Base-by-base conservation (phyloP, 2,113 vertebrate genomes). In the Zingel zingel region DNA sequence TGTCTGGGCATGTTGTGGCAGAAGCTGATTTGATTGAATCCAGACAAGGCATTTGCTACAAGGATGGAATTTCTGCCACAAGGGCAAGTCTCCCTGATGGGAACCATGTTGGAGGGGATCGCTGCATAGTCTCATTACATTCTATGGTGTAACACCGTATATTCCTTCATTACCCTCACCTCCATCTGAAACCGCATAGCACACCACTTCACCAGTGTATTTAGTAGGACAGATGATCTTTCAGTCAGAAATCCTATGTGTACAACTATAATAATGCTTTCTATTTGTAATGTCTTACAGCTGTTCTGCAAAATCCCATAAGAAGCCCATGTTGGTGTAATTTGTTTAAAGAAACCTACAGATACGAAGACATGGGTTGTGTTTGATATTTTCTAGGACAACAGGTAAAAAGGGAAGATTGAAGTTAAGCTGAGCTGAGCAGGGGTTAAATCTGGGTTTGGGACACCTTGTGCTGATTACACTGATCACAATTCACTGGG, bases 41-140 rank as follows among this genome's bases (percentile, higher is more conserved):
- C 94, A 96, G 94, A 91, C 77, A 51, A 91, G 87, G 76, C 69
- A 82, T 91, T 93, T 77, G 91, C 89, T 92, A 74, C 78, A 88
- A 86, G 80, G 27, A 75, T 90, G 93, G 91, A 94, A 94, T 94
- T 93, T 93, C 74, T 91, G 91, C 93, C 92, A 93, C 91, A 94
- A 94, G 93, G 93, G 91, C 90, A 92, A 92, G 88, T 91, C 77
- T 88, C 53, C 58, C 77, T 94, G 94, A 95, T 95, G 88, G 90
- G 89, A 95, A 95, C 89, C 94, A 94, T 85, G 94, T 92, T 93
- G 84, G 63, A 83, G 78, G 72, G 74, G 30, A 88, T 70, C 57
- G 70, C 82, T 81, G 86, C 82, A 82, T 64, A 82, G 78, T 72
- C 90, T 94, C 74, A 87, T 92, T 92, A 88, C 62, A 84, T 80